Evolutionary conservation across 2,113 vertebrate species (phyloP), one percentile per base, ranked within the genome.

Genomic region (Bucco capensis): DNA sequence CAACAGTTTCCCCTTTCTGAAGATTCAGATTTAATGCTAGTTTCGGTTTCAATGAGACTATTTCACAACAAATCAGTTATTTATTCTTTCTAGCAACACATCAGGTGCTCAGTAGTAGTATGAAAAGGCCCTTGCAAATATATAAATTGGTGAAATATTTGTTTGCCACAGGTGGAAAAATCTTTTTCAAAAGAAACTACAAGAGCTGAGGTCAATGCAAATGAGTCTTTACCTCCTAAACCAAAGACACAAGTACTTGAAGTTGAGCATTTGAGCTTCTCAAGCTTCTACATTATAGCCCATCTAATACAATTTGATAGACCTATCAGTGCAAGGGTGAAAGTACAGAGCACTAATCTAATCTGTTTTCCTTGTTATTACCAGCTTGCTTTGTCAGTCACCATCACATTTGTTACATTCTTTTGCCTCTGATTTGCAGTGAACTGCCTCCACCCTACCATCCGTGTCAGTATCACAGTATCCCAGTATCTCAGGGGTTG

Each of bases 1-100:
- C 88, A 96, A 54, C 33, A 53, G 10, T 66, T 94, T 91, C 60
- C 70, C 71, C 65, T 76, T 56, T 21, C 65, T 91, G 17, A 78
- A 86, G 16, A 86, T 73, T 84, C 65, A 46, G 89, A 96, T 96
- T 96, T 97, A 96, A 77, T 83, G 25, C 58, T 86, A 61, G 24
- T 86, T 94, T 76, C 38, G 31, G 15, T 53, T 37, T 88, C 93
- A 90, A 53, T 85, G 86, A 46, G 90, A 92, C 94, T 96, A 6
- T 89, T 94, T 96, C 83, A 89, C 86, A 94, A 17, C 19, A 49
- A 25, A 70, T 58, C 8, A 12, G 24, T 73, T 80, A 49, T 84
- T 85, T 58, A 25, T 38, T 81, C 79, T 90, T 82, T 84, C 28
- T 71, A 76, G 61, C 58, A 88, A 75, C 3, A 10, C 19, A 5